Evolutionary conservation across 2,888 invertebrate species (phyloP), one percentile per base, ranked within the genome.

Genomic region (Dryadula phaetusa): DNA sequence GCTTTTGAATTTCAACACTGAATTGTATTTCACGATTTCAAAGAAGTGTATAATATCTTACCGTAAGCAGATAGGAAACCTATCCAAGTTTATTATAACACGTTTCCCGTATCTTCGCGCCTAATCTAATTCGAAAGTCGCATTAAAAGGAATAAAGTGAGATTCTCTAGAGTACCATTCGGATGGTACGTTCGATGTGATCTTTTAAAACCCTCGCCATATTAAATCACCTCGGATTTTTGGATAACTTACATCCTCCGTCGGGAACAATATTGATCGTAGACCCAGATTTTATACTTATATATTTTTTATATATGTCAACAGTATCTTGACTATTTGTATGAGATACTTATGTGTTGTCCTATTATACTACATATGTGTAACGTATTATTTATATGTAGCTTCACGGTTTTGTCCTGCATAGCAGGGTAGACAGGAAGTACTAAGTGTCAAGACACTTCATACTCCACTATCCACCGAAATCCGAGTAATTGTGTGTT

Each of bases 191-290:
- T 64, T 67, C 62, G 42, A 44, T 60, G 76, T 79, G 66, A 79
- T 78, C 72, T 76, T 81, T 79, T 71, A 72, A 74, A 74, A 80
- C 81, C 75, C 77, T 77, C 74, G 73, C 74, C 73, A 78, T 77
- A 80, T 84, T 85, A 84, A 85, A 85, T 85, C 82, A 84, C 79
- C 74, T 78, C 72, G 83, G 82, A 83, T 84, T 85, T 85, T 84
- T 81, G 77, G 80, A 80, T 82, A 84, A 82, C 77, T 84, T 84
- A 82, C 80, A 53, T 79, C 76, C 76, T 78, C 81, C 77, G 67
- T 66, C 62, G 81, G 78, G 82, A 79, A 75, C 81, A 81, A 84
- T 82, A 79, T 80, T 79, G 81, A 82, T 79, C 80, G 78, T 76
- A 71, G 73, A 77, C 77, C 79, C 76, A 77, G 77, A 77, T 81